phyloP scores from a whole-genome alignment of 1,140 invertebrate species.

The Nautilus pompilius region DNA sequence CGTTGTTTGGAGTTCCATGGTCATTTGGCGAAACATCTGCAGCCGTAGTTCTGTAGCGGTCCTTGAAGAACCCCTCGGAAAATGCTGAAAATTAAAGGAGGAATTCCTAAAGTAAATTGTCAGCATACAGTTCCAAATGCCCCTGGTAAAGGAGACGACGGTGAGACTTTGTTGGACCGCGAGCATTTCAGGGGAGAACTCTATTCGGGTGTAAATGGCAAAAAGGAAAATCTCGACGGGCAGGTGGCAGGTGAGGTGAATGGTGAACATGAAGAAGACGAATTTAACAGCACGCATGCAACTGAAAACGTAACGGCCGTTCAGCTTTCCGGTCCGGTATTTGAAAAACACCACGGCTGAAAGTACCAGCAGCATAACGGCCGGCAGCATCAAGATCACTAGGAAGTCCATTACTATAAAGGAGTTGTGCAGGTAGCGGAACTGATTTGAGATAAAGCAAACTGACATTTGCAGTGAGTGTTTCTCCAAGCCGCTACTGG shows the following conservation, averaged over 20 bases:
- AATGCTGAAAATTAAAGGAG: no score
- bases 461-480: conserved; percentile 5
- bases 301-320: no score
- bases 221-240: conserved; percentile 25
- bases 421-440: conserved; percentile 21
- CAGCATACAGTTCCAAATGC: no score
- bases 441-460: conserved; percentile 24
- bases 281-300: conserved; percentile 31
- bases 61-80: no score
- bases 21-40: no score
- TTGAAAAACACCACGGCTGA: conserved; percentile 8
- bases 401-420: conserved; percentile 26
- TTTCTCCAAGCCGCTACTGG: not conserved
- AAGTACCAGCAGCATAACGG: conserved; percentile 2
- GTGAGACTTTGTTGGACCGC: no score
- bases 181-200: no score
- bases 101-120: no score
- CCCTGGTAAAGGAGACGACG: no score
- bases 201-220: conserved; percentile 11
- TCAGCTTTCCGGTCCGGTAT: conserved; percentile 19
- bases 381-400: conserved; percentile 21
- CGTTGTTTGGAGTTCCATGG: no score
- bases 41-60: no score
- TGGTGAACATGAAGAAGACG: conserved; percentile 23
- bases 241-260: conserved; percentile 22